Percentiles rank a stretch among this genome's conserved stretches.
Conservation (phyloP, 2,797 vertebrate genomes). For the Hoplostethus atlanticus region DNA sequence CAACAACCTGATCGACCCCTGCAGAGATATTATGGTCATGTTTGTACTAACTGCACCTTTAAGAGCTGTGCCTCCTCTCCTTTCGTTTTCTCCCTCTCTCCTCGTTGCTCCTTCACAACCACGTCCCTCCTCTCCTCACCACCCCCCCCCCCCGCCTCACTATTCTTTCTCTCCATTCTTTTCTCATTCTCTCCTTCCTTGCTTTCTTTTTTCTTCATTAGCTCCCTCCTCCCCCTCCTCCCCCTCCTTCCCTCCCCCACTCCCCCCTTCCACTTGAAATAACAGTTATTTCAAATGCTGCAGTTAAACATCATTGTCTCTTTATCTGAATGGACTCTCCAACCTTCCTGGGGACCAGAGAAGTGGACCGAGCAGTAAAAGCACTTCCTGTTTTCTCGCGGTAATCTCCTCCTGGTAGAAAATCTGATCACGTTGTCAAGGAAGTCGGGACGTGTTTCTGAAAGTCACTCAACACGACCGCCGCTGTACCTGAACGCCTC, state of each 20-base stretch:
- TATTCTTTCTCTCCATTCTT: neutral
- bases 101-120: too few relatives aligned
- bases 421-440: slow-evolving; percentile 15
- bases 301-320: neutral
- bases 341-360: slow-evolving; percentile 41
- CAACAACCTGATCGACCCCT: too few relatives aligned
- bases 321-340: slow-evolving; percentile 47
- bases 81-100: neutral
- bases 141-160: neutral
- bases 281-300: slow-evolving; percentile 6
- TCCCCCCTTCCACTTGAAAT: too few relatives aligned
- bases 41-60: too few relatives aligned
- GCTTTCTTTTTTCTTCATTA: slow-evolving; percentile 36
- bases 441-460: slow-evolving; percentile 17
- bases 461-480: neutral
- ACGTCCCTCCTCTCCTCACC: neutral
- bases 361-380: slow-evolving; percentile 19
- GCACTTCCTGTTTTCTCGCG: slow-evolving; percentile 54
- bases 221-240: slow-evolving; percentile 22
- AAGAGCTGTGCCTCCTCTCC: too few relatives aligned
- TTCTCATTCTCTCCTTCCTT: slow-evolving; percentile 5
- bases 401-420: slow-evolving; percentile 26
- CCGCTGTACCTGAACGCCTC: neutral
- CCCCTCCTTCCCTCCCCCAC: neutral
- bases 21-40: too few relatives aligned